Percentiles rank a stretch among this genome's conserved stretches.
These are phyloP conservation scores for Cenopis cana DNA, from an alignment of 2,888 invertebrate genomes.

Conservation along the genomic window DNA sequence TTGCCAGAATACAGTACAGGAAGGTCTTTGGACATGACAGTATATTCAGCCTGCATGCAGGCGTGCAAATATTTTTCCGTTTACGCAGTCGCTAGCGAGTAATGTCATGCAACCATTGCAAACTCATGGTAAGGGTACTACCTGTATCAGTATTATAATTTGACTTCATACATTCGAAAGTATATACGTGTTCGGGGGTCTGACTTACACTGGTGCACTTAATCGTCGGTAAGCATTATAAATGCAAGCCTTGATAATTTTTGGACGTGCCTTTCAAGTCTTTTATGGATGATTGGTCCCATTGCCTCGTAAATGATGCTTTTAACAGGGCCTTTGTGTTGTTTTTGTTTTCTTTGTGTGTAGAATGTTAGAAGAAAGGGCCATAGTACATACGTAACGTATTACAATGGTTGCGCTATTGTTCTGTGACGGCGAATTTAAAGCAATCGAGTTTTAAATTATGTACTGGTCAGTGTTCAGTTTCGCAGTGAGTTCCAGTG, in stretches of 20 bases:
- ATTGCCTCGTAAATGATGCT: slow-evolving; percentile 9
- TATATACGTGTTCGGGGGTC: not conserved
- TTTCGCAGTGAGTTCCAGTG: too few species aligned
- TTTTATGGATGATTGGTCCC: slow-evolving; percentile 6
- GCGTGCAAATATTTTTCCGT: too few species aligned
- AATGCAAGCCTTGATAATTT: not conserved
- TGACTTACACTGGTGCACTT: not conserved
- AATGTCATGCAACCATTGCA: too few species aligned
- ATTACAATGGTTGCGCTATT: not conserved
- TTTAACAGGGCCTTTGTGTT: not conserved
- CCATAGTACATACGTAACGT: not conserved
- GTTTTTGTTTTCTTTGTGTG: not conserved
- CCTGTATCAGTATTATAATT: too few species aligned
- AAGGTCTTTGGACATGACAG: too few species aligned
- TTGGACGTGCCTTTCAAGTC: slow-evolving; percentile 7
- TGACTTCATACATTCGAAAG: not conserved
- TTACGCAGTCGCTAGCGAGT: too few species aligned
- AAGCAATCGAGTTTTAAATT: not conserved
- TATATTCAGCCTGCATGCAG: too few species aligned
- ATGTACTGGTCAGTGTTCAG: not conserved
- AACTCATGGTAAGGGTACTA: too few species aligned
- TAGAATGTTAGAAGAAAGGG: not conserved
- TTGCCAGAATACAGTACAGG: too few species aligned
- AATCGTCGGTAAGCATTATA: not conserved
- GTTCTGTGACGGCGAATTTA: not conserved